These are phyloP conservation scores for Microtus pennsylvanicus DNA, from an alignment of 2,113 vertebrate species.

Conservation along the genomic window DNA sequence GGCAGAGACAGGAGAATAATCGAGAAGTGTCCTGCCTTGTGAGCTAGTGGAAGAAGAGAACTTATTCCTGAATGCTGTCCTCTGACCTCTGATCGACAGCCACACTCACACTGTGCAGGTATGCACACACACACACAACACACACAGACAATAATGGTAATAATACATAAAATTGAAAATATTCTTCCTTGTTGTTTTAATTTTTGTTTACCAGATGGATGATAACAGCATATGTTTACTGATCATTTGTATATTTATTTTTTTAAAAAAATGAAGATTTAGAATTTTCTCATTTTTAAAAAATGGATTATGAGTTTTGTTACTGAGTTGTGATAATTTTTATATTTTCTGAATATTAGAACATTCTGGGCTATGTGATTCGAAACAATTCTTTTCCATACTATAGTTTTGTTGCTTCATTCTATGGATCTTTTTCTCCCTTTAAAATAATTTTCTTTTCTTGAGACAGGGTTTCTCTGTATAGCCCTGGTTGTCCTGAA, in stretches of 20 bases:
- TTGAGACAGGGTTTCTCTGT: too few species aligned
- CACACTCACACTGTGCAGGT: background rate
- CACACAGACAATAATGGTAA: background rate
- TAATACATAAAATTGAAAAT: background rate
- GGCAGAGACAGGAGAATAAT: background rate
- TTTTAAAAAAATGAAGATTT: slow-evolving; percentile 14
- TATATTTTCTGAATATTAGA: slow-evolving; percentile 19
- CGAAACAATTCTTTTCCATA: background rate
- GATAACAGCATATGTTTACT: background rate
- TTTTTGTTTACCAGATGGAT: background rate
- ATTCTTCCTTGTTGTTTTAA: background rate
- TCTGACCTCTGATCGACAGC: background rate
- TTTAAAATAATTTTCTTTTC: background rate
- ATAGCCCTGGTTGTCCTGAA: too few species aligned
- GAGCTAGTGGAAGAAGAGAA: background rate
- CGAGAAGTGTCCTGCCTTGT: background rate
- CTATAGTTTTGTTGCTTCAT: background rate
- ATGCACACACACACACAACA: background rate
- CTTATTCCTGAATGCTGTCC: background rate
- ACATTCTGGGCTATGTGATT: background rate
- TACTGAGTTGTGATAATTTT: background rate
- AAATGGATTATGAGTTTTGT: background rate
- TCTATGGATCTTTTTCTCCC: background rate
- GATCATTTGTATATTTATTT: background rate
- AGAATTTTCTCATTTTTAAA: background rate